These are phyloP conservation scores for Conomelus anceps DNA, from an alignment of 2,888 invertebrate genomes.

Conservation along the genomic window DNA sequence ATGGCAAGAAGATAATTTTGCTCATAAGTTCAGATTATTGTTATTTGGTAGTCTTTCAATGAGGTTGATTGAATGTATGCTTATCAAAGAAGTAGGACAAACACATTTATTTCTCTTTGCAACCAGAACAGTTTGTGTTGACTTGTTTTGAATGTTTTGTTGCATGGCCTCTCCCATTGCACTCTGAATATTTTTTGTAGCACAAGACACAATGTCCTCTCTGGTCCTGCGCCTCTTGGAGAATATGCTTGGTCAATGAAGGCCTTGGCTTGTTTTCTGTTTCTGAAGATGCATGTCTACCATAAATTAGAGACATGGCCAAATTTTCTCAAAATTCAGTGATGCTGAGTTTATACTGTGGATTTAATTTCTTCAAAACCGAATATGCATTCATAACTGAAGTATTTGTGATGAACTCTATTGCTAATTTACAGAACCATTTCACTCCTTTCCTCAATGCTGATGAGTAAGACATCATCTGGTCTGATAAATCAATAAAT, in stretches of 20 bases:
- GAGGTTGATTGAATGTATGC: neutral
- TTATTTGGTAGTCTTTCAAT: no score
- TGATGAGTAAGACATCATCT: neutral
- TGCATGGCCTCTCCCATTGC: neutral
- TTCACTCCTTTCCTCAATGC: neutral
- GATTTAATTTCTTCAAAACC: neutral
- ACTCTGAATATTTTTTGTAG: neutral
- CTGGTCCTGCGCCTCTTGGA: neutral
- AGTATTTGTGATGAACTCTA: neutral
- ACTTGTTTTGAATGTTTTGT: neutral
- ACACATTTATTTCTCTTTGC: neutral
- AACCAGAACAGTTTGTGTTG: neutral
- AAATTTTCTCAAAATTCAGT: neutral
- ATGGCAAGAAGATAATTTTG: no score
- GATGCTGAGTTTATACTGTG: neutral
- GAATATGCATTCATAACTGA: neutral
- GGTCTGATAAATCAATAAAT: neutral
- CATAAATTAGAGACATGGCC: neutral
- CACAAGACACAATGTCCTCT: neutral
- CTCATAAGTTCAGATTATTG: no score
- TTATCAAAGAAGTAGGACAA: neutral
- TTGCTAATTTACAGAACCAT: neutral
- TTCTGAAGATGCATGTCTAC: neutral
- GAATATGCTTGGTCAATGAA: neutral
- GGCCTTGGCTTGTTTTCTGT: no score